Base-by-base conservation (phyloP, 2,888 invertebrate species). In the Yponomeuta evonymella region DNA sequence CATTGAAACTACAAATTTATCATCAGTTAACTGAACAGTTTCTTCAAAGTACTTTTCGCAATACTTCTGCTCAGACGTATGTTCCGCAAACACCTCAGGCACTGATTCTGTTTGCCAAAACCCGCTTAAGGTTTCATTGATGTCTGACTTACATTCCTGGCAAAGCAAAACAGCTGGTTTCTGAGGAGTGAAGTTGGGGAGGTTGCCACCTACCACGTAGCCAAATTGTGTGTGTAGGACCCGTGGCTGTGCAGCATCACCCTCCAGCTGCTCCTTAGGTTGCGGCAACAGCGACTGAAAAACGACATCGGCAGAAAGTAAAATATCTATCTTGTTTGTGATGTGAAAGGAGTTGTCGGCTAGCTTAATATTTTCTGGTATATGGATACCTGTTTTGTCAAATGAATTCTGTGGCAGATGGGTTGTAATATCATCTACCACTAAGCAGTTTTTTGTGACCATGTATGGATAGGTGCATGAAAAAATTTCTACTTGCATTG, bases 61-160 rank as follows among this genome's bases (percentile, higher is more conserved):
- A 70, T n/a, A 29, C 10, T 70, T 30, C 62, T 65, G 30, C 48
- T 71, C 71, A 63, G 69, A 65, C 64, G 36, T 71, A 72, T 70
- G 70, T 72, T 69, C 67, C 29, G 48, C 29, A 48, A 48, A 68
- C 6, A 68, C 29, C 36, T 68, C 68, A 48, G 43, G 23, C 29
- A 68, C 68, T 48, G 43, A 48, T 48, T 68, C 68, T 23, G 68
- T 23, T 48, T 68, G 15, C 68, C 68, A 68, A 48, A 68, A 68
- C 8, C 66, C 36, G 12, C 33, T 33, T 36, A 66, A 29, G 9
- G 66, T 33, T 66, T 66, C 33, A 36, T 30, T 33, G 29, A 66
- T 66, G 66, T 66, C 66, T 33, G 33, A 33, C 33, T 33, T 33
- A 33, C 33, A 33, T 33, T 33, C 33, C 2, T 33, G 33, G 33